These are phyloP conservation scores for Heteronetta atricapilla DNA, from an alignment of 2,113 vertebrate genomes.

Conservation along the genomic window DNA sequence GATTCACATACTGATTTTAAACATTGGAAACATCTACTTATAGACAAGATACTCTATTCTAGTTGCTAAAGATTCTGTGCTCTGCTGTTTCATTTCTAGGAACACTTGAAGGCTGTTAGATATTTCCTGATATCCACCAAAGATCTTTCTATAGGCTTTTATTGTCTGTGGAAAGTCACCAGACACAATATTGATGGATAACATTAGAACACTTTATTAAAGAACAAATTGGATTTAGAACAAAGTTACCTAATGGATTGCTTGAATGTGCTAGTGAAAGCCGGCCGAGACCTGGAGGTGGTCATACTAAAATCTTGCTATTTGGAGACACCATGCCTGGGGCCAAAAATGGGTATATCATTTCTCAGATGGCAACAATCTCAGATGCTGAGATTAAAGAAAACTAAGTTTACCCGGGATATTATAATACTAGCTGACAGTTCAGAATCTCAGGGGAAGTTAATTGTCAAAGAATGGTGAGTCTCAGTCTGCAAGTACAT, in stretches of 20 bases:
- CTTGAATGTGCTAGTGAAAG: background rate
- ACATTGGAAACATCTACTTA: background rate
- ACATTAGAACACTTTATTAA: background rate
- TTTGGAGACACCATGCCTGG: background rate
- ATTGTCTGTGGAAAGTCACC: background rate
- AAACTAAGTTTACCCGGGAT: background rate
- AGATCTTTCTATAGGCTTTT: background rate
- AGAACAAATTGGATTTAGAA: conserved; percentile 21
- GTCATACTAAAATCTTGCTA: background rate
- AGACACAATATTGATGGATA: background rate
- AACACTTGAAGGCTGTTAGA: background rate
- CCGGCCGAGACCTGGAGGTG: background rate
- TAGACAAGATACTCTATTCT: background rate
- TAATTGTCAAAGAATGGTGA: background rate
- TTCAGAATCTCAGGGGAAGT: background rate
- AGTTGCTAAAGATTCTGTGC: background rate
- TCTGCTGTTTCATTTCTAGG: conserved; percentile 4
- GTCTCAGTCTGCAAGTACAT: background rate
- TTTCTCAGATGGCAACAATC: background rate
- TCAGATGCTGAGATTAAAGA: background rate
- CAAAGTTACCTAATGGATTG: background rate
- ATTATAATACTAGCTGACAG: background rate
- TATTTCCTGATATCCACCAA: background rate
- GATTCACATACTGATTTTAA: background rate
- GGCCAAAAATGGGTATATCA: background rate